Conservation (phyloP, 1,140 invertebrate species). For the Samia ricini region DNA sequence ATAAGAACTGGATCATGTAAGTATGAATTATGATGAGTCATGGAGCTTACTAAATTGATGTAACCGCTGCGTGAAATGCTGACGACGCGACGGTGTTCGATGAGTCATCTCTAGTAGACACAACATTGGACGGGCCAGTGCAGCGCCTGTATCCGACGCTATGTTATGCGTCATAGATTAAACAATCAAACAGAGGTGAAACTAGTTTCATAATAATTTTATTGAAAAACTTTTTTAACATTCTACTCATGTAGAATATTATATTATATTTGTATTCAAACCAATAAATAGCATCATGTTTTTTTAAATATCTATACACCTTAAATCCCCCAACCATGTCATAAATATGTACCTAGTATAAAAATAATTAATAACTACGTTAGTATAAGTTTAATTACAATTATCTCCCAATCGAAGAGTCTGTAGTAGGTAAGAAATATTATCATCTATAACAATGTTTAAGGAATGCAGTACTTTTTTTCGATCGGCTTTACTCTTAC, state of each 20-base stretch:
- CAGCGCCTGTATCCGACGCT: neutral
- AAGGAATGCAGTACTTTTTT: neutral
- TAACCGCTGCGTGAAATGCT: constrained; percentile 32
- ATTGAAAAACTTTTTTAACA: too few relatives aligned
- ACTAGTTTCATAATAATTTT: neutral
- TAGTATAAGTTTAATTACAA: neutral
- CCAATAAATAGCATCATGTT: too few relatives aligned
- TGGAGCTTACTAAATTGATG: constrained; percentile 52
- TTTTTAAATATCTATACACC: too few relatives aligned
- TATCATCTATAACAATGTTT: neutral
- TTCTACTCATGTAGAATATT: neutral
- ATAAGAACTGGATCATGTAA: too few relatives aligned
- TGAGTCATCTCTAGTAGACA: constrained; percentile 37
- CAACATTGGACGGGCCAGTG: neutral
- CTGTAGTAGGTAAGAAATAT: neutral
- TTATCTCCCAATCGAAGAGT: neutral
- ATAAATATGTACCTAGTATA: too few relatives aligned
- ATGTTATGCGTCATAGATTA: neutral
- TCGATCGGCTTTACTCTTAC: neutral
- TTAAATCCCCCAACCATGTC: too few relatives aligned
- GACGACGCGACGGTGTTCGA: constrained; percentile 19
- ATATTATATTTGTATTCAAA: too few relatives aligned
- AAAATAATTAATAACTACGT: too few relatives aligned
- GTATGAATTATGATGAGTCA: neutral
- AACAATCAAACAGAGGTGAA: neutral